Evolutionary conservation across 1,140 invertebrate genomes (phyloP), one percentile per base, ranked within the genome.

Genomic region (Orchestia grillus): DNA sequence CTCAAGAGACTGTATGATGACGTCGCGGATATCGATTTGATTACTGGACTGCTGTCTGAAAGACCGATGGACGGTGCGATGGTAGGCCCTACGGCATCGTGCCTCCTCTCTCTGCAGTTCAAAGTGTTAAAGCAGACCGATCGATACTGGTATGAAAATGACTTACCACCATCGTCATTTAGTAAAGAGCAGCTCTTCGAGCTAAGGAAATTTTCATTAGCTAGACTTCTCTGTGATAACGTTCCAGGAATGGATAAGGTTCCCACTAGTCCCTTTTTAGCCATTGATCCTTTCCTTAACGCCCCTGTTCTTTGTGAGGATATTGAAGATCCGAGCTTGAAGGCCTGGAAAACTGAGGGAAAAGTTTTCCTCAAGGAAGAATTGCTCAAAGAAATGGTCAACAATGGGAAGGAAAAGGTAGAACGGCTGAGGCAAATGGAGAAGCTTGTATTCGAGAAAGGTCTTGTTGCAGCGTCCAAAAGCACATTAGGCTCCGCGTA

Each of bases 171-270:
- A 0, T 98, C 98, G 96, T 98, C 98, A 42, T 99, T 99, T 97
- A 98, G 96, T 62, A 96, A 97, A 95, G 98, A 98, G 94, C 99
- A 99, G 97, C 97, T 99, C 0, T 97, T 97, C 91, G 98, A 99
- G 97, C 98, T 99, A 96, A 98, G 99, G 36, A 99, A 99, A 97
- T 97, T 98, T 0, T 98, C 98, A 87, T 98, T 99, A 96, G 98
- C 99, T 0, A 98, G 98, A 96, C 97, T 99, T 11, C 97, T 99
- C n/a, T 99, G 99, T 97, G 98, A 99, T 97, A 99, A 99, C 97
- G 98, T 98, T 8, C 98, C 98, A 96, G 97, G 97, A 45, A 97
- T 98, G 90, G 97, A 97, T 11, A 96, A 97, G 0, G 97, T 98
- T 41, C 98, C 98, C 96, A 98, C 98, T 36, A 97, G 98, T 62